These are phyloP conservation scores for Oxycera nigricornis DNA, from an alignment of 2,888 invertebrate genomes.

Conservation along the genomic window DNA sequence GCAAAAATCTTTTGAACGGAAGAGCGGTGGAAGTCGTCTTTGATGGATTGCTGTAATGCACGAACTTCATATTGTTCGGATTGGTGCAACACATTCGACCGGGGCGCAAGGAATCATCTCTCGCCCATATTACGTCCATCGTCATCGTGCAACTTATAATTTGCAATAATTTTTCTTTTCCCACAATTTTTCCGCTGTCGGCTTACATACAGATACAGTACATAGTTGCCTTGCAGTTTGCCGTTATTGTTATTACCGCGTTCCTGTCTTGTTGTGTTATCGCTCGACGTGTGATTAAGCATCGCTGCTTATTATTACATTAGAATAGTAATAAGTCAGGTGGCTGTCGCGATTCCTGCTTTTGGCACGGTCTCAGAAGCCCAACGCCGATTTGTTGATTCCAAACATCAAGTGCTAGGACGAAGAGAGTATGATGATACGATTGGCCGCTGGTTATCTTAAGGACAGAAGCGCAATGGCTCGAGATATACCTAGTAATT, in stretches of 20 bases:
- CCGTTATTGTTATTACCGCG: constrained; percentile 27
- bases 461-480: too few species aligned
- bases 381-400: too few species aligned
- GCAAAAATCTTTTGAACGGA: too few species aligned
- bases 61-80: constrained; percentile 25
- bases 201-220: background rate
- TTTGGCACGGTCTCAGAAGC: too few species aligned
- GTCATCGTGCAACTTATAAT: constrained; percentile 37
- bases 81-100: background rate
- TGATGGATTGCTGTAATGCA: background rate
- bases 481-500: too few species aligned
- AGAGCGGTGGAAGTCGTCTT: too few species aligned
- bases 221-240: background rate
- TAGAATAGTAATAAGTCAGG: constrained; percentile 40
- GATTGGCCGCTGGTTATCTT: too few species aligned
- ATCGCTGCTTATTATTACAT: constrained; percentile 32
- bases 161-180: constrained; percentile 37
- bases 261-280: constrained; percentile 30
- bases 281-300: constrained; percentile 33
- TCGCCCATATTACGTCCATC: constrained; percentile 22
- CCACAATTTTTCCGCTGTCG: constrained; percentile 25
- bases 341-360: background rate
- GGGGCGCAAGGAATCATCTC: background rate
- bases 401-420: too few species aligned
- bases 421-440: too few species aligned